Conservation (phyloP, 2,888 invertebrate species). For the Lutraria lutraria region DNA sequence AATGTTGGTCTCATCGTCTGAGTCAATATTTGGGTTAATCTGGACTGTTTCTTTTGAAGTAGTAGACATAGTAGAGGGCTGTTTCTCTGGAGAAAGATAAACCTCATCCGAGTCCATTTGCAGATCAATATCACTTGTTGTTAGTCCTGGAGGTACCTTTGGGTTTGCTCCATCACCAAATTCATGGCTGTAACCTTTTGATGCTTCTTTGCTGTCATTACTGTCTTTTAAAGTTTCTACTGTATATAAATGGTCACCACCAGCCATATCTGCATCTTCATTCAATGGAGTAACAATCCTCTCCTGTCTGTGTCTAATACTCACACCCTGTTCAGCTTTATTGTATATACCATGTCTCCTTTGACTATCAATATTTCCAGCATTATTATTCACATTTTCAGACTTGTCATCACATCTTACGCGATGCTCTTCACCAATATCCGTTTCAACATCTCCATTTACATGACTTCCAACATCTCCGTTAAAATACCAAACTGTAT, state of each 20-base stretch:
- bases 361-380: neutral
- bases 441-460: neutral
- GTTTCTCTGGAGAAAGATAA: neutral
- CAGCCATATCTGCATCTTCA: neutral
- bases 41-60: too few species aligned
- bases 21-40: neutral
- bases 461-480: neutral
- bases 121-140: neutral
- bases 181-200: neutral
- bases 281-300: neutral
- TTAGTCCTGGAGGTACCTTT: neutral
- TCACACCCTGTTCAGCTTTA: neutral
- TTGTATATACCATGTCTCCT: neutral
- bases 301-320: neutral
- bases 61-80: neutral
- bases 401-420: neutral
- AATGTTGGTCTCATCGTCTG: neutral
- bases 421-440: neutral
- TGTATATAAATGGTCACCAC: neutral
- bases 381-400: conserved; percentile 10
- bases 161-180: neutral
- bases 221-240: neutral
- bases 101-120: neutral
- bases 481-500: neutral
- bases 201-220: neutral